Evolutionary conservation across 1,140 invertebrate genomes (phyloP).

Genomic region (Psilanteris sp.): DNA sequence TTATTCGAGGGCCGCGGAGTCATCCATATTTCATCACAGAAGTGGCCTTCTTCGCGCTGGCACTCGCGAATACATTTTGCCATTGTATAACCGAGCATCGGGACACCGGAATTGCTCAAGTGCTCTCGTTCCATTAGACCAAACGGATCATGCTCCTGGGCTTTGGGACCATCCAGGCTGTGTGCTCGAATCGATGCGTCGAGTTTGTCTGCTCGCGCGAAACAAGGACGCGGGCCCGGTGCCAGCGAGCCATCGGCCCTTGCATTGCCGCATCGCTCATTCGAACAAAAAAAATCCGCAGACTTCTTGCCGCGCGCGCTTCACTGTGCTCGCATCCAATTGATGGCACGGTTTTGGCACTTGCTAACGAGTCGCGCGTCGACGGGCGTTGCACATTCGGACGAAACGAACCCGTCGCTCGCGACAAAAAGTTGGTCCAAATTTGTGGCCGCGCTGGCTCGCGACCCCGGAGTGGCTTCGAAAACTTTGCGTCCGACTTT

Average conservation of each 20-base stretch:
- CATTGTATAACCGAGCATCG: slow-evolving; percentile 5
- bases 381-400: too few relatives aligned
- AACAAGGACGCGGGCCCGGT: slow-evolving; percentile 50
- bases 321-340: too few relatives aligned
- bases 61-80: slow-evolving; percentile 7
- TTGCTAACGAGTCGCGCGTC: too few relatives aligned
- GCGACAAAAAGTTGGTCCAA: too few relatives aligned
- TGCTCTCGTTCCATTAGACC: slow-evolving; percentile 30
- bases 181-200: slow-evolving; percentile 57
- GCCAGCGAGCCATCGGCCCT: slow-evolving; percentile 53
- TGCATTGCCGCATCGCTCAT: slow-evolving; percentile 13
- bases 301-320: slow-evolving; percentile 1
- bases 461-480: too few relatives aligned
- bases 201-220: not conserved
- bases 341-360: too few relatives aligned
- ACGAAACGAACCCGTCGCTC: too few relatives aligned
- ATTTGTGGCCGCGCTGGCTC: too few relatives aligned
- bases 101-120: slow-evolving; percentile 3
- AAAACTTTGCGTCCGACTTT: too few relatives aligned
- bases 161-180: slow-evolving; percentile 1
- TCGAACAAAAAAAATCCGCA: slow-evolving; percentile 10
- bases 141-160: slow-evolving; percentile 9
- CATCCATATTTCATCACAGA: slow-evolving; percentile 34
- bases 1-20: slow-evolving; percentile 15
- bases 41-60: slow-evolving; percentile 24